phyloP scores from a whole-genome alignment of 2,888 invertebrate genomes.

The Smittia sp. region DNA sequence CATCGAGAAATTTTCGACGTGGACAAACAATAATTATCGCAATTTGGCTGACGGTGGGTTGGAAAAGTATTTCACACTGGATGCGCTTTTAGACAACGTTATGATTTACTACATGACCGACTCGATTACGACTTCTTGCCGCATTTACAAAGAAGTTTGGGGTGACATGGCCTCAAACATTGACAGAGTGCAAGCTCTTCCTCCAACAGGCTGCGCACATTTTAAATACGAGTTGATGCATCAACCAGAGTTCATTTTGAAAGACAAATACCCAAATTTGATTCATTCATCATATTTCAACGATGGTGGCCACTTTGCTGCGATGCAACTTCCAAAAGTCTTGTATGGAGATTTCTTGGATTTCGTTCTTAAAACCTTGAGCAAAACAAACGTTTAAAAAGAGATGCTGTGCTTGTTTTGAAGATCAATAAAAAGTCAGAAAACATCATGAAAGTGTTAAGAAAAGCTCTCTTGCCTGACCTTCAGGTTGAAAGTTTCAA shows the following conservation, averaged over 20 bases:
- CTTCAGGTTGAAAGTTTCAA: too few relatives aligned
- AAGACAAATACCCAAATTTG: conserved; percentile 48
- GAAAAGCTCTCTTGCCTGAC: too few relatives aligned
- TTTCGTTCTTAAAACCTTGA: conserved; percentile 43
- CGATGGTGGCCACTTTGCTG: conserved; percentile 51
- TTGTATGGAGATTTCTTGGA: conserved; percentile 48
- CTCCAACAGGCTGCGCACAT: conserved; percentile 49
- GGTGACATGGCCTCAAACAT: conserved; percentile 48
- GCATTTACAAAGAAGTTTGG: conserved; percentile 69
- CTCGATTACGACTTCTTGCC: conserved; percentile 69
- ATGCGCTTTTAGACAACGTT: conserved; percentile 73
- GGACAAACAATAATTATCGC: conserved; percentile 61
- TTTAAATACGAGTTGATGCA: conserved; percentile 49
- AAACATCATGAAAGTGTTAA: too few relatives aligned
- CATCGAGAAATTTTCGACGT: conserved; percentile 77
- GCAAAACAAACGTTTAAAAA: too few relatives aligned
- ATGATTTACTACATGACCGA: conserved; percentile 80
- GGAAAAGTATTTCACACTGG: conserved; percentile 61
- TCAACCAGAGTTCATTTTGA: conserved; percentile 45
- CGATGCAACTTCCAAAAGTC: conserved; percentile 49
- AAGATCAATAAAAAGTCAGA: too few relatives aligned
- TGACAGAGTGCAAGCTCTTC: conserved; percentile 48
- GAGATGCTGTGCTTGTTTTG: too few relatives aligned
- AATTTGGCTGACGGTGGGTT: conserved; percentile 65
- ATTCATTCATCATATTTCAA: conserved; percentile 47